These are phyloP conservation scores for Prenolepis imparis DNA, from an alignment of 2,888 invertebrate genomes.

Conservation along the genomic window DNA sequence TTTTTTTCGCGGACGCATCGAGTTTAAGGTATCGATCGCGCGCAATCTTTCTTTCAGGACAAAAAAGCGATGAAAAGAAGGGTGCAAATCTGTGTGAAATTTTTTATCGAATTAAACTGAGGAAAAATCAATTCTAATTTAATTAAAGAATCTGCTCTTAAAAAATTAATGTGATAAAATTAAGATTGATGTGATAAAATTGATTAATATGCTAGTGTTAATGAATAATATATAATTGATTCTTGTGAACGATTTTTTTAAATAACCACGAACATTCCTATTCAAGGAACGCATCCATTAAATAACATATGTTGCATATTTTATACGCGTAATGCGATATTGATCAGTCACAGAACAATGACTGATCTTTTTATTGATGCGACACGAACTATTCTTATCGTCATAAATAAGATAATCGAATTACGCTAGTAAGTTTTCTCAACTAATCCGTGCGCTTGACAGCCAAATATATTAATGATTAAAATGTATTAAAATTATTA, in stretches of 20 bases:
- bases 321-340: constrained; percentile 1
- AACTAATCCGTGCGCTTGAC: neutral
- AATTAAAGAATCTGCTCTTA: neutral
- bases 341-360: constrained; percentile 24
- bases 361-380: constrained; percentile 27
- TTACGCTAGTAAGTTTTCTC: neutral
- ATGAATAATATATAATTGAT: neutral
- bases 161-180: neutral
- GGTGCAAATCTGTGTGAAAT: neutral
- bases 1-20: constrained; percentile 19
- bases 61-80: neutral
- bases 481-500: neutral
- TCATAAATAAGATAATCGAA: constrained; percentile 32
- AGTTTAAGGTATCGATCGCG: neutral
- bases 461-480: neutral
- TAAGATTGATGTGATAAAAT: too few relatives aligned
- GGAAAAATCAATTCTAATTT: neutral
- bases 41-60: neutral
- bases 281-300: neutral
- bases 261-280: constrained; percentile 9
- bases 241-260: neutral
- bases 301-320: neutral
- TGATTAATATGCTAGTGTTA: neutral
- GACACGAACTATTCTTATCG: constrained; percentile 9
- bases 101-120: neutral